Evolutionary conservation across 1,140 invertebrate genomes (phyloP).

Genomic region (Psix sp.): DNA sequence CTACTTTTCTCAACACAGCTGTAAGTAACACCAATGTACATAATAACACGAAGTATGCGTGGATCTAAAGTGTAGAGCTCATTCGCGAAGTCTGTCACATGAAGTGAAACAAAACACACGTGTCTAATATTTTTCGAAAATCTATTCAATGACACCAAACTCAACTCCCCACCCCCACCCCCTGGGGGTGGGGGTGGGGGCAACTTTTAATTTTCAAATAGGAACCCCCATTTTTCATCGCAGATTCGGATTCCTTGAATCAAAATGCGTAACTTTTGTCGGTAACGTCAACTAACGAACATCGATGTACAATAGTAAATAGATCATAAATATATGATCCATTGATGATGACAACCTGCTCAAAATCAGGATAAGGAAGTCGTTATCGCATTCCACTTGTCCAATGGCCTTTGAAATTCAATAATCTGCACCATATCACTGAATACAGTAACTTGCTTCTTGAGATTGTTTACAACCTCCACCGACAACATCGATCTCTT

Average conservation of each 20-base stretch:
- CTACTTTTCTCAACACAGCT: neutral
- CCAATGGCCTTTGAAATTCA: constrained; percentile 50
- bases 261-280: no score
- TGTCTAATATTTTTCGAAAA: no score
- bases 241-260: no score
- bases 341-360: neutral
- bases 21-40: neutral
- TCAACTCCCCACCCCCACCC: no score
- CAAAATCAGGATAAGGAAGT: constrained; percentile 22
- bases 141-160: no score
- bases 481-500: constrained; percentile 43
- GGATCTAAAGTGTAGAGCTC: constrained; percentile 16
- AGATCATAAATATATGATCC: no score
- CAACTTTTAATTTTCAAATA: no score
- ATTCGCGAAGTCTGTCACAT: constrained; percentile 21
- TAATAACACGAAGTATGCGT: neutral
- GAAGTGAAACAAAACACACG: no score
- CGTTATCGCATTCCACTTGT: constrained; percentile 41
- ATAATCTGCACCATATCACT: neutral
- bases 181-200: no score
- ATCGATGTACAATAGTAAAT: no score
- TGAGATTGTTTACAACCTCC: constrained; percentile 46
- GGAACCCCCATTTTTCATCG: no score
- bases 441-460: constrained; percentile 25
- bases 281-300: no score